Base-by-base conservation (phyloP, 2,797 vertebrate species). In the Leontocebus nigricollis region DNA sequence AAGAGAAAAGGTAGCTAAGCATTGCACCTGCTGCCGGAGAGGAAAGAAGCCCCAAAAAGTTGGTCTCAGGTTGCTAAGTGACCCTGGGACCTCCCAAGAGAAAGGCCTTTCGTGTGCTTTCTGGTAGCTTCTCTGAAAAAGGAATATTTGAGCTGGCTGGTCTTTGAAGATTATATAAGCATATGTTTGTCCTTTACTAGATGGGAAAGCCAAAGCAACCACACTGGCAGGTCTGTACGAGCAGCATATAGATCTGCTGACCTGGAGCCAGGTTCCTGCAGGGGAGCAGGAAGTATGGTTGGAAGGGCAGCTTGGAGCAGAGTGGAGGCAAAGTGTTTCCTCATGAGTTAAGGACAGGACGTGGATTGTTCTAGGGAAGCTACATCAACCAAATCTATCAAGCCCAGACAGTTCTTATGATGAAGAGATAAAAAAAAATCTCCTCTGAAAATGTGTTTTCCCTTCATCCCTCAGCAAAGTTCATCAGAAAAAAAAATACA, bases 391-490 rank as follows among this genome's bases (percentile, higher is more conserved):
- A n/a, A 85, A 46, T 27, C 75, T 93, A 41, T 52, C 55, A 39
- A 61, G 73, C 7, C 33, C 41, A 84, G 50, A 48, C 39, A 44
- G 46, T n/a, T 26, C 84, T 87, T 80, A 30, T 59, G 59, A 94
- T 86, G 39, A 33, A 89, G 27, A 7, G 30, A 84, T 87, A 84
- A 93, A 96, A 70, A 57, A 57, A 93, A 89, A 61, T 22, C 13
- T 82, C 10, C 84, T 52, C 67, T 73, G 61, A 96, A 94, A 88
- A 91, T 3, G 4, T 9, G 13, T 70, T 79, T 82, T 59, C 30
- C 22, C 27, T 79, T 90, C 46, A 77, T 94, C 67, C 97, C 41
- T 90, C 52, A 95, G 22, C 39, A 87, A 95, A 88, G 46, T 57
- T 46, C 2, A 48, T 77, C 15, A 72, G n/a, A 48, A 72, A 61